phyloP scores from a whole-genome alignment of 2,888 invertebrate genomes.

The Pseudoips prasinana region DNA sequence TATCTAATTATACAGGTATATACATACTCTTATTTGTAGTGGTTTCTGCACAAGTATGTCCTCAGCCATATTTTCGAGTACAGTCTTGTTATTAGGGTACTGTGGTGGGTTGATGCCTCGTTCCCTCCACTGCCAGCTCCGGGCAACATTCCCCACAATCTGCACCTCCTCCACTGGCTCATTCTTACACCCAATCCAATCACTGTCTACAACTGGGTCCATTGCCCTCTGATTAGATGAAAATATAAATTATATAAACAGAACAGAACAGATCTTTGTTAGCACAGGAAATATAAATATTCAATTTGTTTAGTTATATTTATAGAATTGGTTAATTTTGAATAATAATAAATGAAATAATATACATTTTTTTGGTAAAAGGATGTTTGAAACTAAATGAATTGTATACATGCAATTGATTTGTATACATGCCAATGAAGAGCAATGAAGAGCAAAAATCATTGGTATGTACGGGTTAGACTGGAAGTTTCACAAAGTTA shows the following conservation, averaged over 20 bases:
- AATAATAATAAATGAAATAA: no score
- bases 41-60: constrained; percentile 84
- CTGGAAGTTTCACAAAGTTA: no score
- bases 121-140: constrained; percentile 75
- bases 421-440: no score
- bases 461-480: no score
- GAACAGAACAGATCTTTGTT: no score
- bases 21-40: constrained; percentile 82
- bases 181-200: constrained; percentile 69
- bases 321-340: not conserved
- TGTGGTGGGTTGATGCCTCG: constrained; percentile 62
- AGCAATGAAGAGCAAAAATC: no score
- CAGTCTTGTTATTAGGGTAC: constrained; percentile 68
- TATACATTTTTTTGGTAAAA: no score
- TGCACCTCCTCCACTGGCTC: constrained; percentile 61
- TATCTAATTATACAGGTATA: no score
- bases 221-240: constrained; percentile 39
- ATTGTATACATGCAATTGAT: no score
- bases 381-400: no score
- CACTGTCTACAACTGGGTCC: constrained; percentile 69
- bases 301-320: not conserved
- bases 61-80: constrained; percentile 84
- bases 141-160: constrained; percentile 61
- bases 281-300: not conserved
- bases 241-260: not conserved